phyloP scores from a whole-genome alignment of 2,888 invertebrate species.

The Eupsilia transversa region DNA sequence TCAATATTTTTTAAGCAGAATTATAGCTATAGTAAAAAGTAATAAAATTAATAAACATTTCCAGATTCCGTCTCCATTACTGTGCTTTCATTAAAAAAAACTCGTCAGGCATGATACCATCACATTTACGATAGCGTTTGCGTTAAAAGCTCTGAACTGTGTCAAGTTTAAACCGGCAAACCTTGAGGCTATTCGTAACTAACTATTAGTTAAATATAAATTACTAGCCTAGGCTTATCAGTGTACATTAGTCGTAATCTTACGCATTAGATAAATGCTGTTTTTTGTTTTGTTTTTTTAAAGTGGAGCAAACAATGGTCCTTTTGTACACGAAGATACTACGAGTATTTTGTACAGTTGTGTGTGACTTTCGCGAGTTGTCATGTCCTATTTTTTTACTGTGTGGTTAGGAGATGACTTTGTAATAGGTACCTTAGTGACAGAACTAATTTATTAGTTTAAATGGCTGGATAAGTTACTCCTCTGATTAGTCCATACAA shows the following conservation, averaged over 20 bases:
- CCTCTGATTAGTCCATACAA: not conserved
- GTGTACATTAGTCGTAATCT: constrained; percentile 46
- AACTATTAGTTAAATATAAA: constrained; percentile 44
- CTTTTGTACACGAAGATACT: not conserved
- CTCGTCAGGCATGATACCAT: constrained; percentile 38
- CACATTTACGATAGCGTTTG: constrained; percentile 45
- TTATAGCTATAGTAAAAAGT: constrained; percentile 7
- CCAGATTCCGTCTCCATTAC: constrained; percentile 25
- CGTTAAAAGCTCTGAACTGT: constrained; percentile 57
- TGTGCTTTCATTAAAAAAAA: constrained; percentile 48
- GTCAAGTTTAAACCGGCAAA: constrained; percentile 59
- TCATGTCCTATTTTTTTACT: not conserved
- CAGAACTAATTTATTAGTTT: not conserved
- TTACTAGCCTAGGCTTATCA: constrained; percentile 37
- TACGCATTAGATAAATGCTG: constrained; percentile 34
- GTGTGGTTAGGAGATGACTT: not conserved
- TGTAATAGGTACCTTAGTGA: too few relatives aligned
- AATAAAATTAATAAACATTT: constrained; percentile 22
- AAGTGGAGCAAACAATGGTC: constrained; percentile 10
- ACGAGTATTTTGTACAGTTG: constrained; percentile 1
- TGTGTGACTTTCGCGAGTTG: not conserved
- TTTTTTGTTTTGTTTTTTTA: not conserved
- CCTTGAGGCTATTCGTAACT: constrained; percentile 46
- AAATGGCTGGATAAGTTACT: not conserved
- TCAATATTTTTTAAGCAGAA: not conserved